Conservation (phyloP, 2,113 vertebrate genomes). For the Ciconia stormi region DNA sequence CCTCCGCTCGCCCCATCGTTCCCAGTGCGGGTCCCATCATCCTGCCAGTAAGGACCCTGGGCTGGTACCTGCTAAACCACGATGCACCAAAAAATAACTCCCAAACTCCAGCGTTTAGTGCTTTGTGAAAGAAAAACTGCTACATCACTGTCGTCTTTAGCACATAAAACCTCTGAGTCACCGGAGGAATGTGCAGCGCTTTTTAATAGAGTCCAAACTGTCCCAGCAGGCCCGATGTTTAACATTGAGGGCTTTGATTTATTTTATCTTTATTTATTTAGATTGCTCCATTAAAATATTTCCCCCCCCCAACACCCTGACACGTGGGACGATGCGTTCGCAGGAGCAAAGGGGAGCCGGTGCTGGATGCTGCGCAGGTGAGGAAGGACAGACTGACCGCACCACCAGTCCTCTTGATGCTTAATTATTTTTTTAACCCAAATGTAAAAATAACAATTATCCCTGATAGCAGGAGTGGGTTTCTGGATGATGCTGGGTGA, state of each 20-base stretch:
- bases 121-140: neutral
- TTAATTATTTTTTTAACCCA: neutral
- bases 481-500: neutral
- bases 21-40: neutral
- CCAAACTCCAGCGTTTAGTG: neutral
- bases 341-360: neutral
- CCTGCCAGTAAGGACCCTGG: neutral
- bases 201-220: neutral
- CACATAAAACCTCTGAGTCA: slow-evolving; percentile 43
- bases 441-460: neutral
- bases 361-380: accelerated
- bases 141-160: neutral
- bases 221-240: neutral
- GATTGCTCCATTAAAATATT: neutral
- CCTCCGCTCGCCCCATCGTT: neutral
- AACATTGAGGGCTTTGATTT: neutral
- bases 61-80: neutral
- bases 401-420: neutral
- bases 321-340: accelerated
- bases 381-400: neutral
- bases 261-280: neutral
- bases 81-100: neutral
- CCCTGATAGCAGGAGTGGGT: neutral
- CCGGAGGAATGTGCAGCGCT: neutral
- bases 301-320: no score